Base-by-base conservation (phyloP, 2,113 vertebrate genomes). In the Corydoras sp. region DNA sequence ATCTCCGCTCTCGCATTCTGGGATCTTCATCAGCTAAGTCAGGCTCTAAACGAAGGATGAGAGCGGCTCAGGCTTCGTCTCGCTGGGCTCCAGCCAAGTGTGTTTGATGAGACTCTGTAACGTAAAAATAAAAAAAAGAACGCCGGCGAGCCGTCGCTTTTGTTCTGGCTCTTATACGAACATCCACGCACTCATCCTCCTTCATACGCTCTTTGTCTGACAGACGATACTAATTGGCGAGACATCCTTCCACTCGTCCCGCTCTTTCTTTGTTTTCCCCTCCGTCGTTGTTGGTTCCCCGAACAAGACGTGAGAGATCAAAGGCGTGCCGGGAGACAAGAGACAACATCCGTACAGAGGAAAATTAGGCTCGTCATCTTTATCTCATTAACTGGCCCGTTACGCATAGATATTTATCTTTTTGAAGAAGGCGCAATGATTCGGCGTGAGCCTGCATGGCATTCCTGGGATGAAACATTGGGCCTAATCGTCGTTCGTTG, bases 1-100 rank as follows among this genome's bases (percentile, higher is more conserved):
- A 96, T 95, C 92, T 92, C 86, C 86, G 86, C 88, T 88, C 89
- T 92, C 87, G 85, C 87, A 88, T 89, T 91, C 92, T 91, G 91
- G 85, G 81, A 86, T 88, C 85, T 88, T 90, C 88, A 90, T 90
- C 90, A 89, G 85, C 87, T 89, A 88, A 89, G 18, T 24, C 18
- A 85, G 86, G 83, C 87, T 58, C 87, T 88, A 88, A 87, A 88
- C 87, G 85, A 85, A 82, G 84, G 85, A 85, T 85, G 86, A 87
- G 83, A 81, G 76, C 68, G 81, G 79, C 79, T 78, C 72, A 83
- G 87, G 82, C 80, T 74, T 77, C 80, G 78, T 58, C 77, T 82
- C 83, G 68, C 84, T 89, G 86, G 86, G 85, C 53, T 63, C 67
- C 74, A 82, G 88, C 88, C 87, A 89, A 87, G 79, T 72, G 78